phyloP scores from a whole-genome alignment of 2,888 invertebrate genomes.

The Nomada hirtipes region DNA sequence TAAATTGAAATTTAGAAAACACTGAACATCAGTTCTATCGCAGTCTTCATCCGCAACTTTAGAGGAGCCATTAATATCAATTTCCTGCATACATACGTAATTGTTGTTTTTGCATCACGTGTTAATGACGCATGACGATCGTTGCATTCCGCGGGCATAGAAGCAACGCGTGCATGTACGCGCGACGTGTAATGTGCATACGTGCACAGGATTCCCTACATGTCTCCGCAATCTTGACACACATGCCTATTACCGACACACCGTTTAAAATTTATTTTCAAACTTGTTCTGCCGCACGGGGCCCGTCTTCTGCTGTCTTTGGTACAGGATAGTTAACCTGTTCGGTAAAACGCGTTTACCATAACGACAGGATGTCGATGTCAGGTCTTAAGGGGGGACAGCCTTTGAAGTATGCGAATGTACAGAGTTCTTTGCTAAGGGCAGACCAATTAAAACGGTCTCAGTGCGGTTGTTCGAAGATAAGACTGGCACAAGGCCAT shows the following conservation, averaged over 20 bases:
- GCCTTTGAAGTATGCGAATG: not conserved
- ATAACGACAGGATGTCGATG: constrained; percentile 17
- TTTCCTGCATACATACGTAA: constrained; percentile 16
- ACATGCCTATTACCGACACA: constrained; percentile 16
- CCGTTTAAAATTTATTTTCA: not conserved
- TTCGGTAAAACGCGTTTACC: constrained; percentile 13
- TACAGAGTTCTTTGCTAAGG: constrained; percentile 1
- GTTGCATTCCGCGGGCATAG: constrained; percentile 24
- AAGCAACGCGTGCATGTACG: constrained; percentile 5
- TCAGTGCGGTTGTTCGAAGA: not conserved
- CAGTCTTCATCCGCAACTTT: not conserved
- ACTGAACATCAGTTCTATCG: not conserved
- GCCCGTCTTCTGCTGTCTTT: not conserved
- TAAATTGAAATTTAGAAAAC: not conserved
- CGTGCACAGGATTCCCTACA: constrained; percentile 10
- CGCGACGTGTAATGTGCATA: not conserved
- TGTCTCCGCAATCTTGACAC: constrained; percentile 44
- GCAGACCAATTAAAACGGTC: constrained; percentile 21
- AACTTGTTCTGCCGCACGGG: not conserved
- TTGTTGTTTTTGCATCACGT: constrained; percentile 8
- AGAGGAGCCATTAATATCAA: constrained; percentile 14
- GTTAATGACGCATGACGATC: constrained; percentile 42
- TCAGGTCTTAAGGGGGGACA: not conserved
- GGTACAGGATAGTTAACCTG: constrained; percentile 23
- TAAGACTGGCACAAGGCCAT: constrained; percentile 10